phyloP scores from a whole-genome alignment of 2,797 vertebrate genomes.

The Vipera latastei region DNA sequence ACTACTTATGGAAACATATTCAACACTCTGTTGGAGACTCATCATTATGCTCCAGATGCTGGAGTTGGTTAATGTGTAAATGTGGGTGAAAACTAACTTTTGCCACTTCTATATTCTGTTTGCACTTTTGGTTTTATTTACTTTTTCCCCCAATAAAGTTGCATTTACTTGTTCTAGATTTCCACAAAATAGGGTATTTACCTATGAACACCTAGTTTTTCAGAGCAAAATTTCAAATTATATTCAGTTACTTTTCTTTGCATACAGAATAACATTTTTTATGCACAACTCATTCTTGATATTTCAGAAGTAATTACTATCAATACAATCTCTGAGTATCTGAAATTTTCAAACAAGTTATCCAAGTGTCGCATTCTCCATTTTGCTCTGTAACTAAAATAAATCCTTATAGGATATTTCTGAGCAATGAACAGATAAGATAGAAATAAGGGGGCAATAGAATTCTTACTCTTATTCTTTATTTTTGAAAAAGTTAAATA shows the following conservation, averaged over 20 bases:
- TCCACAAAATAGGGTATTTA: neutral
- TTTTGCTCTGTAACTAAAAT: constrained; percentile 13
- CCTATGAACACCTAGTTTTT: constrained; percentile 45
- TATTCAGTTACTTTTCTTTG: constrained; percentile 54
- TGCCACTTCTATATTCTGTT: neutral
- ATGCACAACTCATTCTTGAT: constrained; percentile 37
- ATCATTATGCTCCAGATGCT: neutral
- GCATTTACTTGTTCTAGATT: constrained; percentile 7
- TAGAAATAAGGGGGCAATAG: neutral
- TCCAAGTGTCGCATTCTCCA: constrained; percentile 46
- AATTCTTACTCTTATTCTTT: neutral
- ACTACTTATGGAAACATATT: neutral
- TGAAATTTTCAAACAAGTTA: constrained; percentile 61
- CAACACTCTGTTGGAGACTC: neutral
- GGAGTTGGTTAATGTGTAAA: neutral
- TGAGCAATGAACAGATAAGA: neutral
- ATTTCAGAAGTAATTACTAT: constrained; percentile 39
- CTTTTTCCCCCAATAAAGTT: neutral
- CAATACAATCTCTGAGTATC: constrained; percentile 58
- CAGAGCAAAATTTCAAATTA: constrained; percentile 47
- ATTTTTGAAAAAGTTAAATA: too few species aligned
- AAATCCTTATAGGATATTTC: neutral
- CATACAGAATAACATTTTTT: constrained; percentile 33
- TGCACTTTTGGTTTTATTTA: neutral
- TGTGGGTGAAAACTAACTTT: neutral